Percentiles rank a stretch among this genome's conserved stretches.
Conservation (phyloP, 1,140 invertebrate genomes). For the Eulimnadia texana region DNA sequence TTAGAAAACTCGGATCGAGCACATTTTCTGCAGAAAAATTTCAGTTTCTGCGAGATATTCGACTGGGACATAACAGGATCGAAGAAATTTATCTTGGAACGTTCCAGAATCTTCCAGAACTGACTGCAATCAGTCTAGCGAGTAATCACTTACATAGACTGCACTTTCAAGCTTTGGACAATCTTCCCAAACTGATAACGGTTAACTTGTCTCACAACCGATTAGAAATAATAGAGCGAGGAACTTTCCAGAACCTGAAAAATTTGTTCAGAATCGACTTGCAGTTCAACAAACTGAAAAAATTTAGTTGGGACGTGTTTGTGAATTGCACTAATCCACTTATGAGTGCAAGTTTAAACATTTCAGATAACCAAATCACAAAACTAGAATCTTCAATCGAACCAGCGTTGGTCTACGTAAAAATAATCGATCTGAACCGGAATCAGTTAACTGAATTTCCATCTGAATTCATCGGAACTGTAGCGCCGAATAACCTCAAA, state of each 20-base stretch:
- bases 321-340: conserved; percentile 43
- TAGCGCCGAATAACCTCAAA: conserved; percentile 37
- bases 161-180: conserved; percentile 41
- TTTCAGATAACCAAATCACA: conserved; percentile 49
- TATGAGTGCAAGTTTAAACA: conserved; percentile 45
- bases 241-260: conserved; percentile 49
- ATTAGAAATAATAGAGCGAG: conserved; percentile 29
- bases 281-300: conserved; percentile 50
- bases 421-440: conserved; percentile 51
- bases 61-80: conserved; percentile 57
- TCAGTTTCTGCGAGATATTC: conserved; percentile 55
- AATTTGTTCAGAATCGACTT: conserved; percentile 51
- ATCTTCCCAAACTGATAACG: conserved; percentile 48
- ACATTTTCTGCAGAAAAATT: conserved; percentile 52
- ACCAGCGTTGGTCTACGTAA: conserved; percentile 32
- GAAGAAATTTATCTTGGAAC: conserved; percentile 41
- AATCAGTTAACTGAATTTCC: conserved; percentile 37
- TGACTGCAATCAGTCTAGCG: conserved; percentile 53
- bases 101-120: conserved; percentile 35
- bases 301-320: conserved; percentile 48
- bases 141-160: conserved; percentile 49
- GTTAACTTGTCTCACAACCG: conserved; percentile 42
- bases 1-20: conserved; percentile 35
- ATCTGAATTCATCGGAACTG: conserved; percentile 42
- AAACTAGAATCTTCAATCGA: conserved; percentile 31